Evolutionary conservation across 2,888 invertebrate species (phyloP), one percentile per base, ranked within the genome.

Genomic region (Lasioglossum pauxillum): DNA sequence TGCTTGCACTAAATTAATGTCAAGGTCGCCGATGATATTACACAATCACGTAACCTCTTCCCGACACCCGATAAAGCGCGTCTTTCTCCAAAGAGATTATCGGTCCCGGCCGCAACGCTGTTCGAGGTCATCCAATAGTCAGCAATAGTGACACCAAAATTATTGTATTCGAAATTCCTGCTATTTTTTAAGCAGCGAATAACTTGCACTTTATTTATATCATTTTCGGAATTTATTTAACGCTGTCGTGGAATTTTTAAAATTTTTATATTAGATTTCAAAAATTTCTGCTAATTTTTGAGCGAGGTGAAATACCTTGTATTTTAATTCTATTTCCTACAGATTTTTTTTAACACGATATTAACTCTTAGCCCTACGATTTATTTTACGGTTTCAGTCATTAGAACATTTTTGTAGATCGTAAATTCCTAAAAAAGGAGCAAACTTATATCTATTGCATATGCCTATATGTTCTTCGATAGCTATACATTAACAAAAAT

Each of bases 1-100:
- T 35, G 71, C 64, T 83, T 53, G 41, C 64, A 5, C 44, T n/a
- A 12, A 79, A 79, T 84, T 75, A 84, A 84, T 85, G 78, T 79
- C 84, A 85, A 85, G 75, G 79, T 73, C 75, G 8, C 1, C 27
- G 2, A n/a, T 78, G 2, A n/a, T 78, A 76, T 85, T 84, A 12
- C 27, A 31, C 44, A 85, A 78, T 76, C 78, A 14, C 53, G 57
- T 79, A 79, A 84, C 75, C 79, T 78, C 78, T 78, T 75, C 53
- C 49, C n/a, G 75, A 69, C 78, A 27, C 5, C 10, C 44, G 84
- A 84, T 84, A 84, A 79, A 69, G 44, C 10, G 35, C 67, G 57
- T 71, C 74, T 60, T 46, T 46, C 53, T 72, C 14, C 23, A 19
- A 7, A 10, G 27, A 64, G 35, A 64, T 80, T 83, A 83, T 76